Evolutionary conservation across 2,888 invertebrate genomes (phyloP).

Genomic region (Mythimna loreyi): DNA sequence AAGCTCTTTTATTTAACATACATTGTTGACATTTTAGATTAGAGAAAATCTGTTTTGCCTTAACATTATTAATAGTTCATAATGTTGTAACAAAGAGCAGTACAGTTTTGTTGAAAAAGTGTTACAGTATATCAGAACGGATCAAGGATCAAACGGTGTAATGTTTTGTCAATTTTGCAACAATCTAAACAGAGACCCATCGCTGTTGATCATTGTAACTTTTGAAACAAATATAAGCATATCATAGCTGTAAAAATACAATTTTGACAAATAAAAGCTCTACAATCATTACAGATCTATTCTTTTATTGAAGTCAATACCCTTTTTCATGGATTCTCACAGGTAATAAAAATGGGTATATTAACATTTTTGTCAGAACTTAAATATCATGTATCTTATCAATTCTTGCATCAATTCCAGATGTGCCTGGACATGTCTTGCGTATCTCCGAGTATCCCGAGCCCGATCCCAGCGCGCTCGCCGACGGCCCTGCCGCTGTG

Average conservation of each 20-base stretch:
- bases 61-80: slow-evolving; percentile 89
- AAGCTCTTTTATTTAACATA: slow-evolving; percentile 90
- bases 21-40: slow-evolving; percentile 90
- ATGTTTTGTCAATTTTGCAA: slow-evolving; percentile 88
- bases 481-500: slow-evolving; percentile 84
- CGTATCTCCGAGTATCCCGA: slow-evolving; percentile 76
- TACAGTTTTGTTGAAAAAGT: slow-evolving; percentile 86
- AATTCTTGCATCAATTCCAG: slow-evolving; percentile 72
- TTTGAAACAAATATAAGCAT: slow-evolving; percentile 96
- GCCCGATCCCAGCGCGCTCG: slow-evolving; percentile 80
- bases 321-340: slow-evolving; percentile 32
- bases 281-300: slow-evolving; percentile 89
- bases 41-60: slow-evolving; percentile 90
- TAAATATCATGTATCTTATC: background rate
- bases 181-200: slow-evolving; percentile 84
- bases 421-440: slow-evolving; percentile 88
- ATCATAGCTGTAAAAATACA: slow-evolving; percentile 97
- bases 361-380: background rate
- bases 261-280: slow-evolving; percentile 96
- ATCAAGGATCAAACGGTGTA: slow-evolving; percentile 83
- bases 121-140: slow-evolving; percentile 83
- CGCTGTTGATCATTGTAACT: slow-evolving; percentile 91
- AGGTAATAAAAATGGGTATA: slow-evolving; percentile 52
- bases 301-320: slow-evolving; percentile 73
- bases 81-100: slow-evolving; percentile 87